These are phyloP conservation scores for Tonatia bakeri DNA, from an alignment of 2,113 vertebrate species.

Conservation along the genomic window DNA sequence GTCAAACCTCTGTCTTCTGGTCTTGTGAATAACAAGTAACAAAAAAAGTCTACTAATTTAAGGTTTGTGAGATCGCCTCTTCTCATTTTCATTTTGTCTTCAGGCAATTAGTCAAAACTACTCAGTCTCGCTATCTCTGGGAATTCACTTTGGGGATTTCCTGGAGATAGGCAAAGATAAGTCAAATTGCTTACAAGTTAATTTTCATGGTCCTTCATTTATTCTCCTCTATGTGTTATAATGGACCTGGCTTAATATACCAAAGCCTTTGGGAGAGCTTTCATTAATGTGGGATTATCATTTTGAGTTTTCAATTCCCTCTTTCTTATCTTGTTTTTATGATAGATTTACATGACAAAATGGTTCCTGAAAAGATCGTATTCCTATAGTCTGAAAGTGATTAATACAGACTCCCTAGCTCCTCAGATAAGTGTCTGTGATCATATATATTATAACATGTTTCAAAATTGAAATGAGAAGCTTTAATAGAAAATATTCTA, in stretches of 20 bases:
- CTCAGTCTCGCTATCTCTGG: neutral
- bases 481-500: neutral
- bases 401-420: neutral
- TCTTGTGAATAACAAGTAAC: constrained; percentile 10
- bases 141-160: constrained; percentile 18
- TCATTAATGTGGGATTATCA: constrained; percentile 20
- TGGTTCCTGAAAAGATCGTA: constrained; percentile 10
- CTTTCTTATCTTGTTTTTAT: constrained; percentile 30
- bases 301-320: constrained; percentile 31
- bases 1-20: neutral
- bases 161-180: constrained; percentile 6
- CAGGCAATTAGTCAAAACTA: constrained; percentile 16
- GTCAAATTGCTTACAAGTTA: neutral
- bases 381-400: constrained; percentile 28
- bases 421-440: neutral
- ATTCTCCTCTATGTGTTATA: neutral
- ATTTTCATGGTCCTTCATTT: neutral
- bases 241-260: neutral
- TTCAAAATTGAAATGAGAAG: constrained; percentile 17
- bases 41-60: constrained; percentile 14
- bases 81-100: constrained; percentile 1
- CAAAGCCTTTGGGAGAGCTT: neutral
- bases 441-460: neutral
- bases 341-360: constrained; percentile 32
- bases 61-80: neutral